Base-by-base conservation (phyloP, 1,140 invertebrate species). In the Neocloeon triangulifer region DNA sequence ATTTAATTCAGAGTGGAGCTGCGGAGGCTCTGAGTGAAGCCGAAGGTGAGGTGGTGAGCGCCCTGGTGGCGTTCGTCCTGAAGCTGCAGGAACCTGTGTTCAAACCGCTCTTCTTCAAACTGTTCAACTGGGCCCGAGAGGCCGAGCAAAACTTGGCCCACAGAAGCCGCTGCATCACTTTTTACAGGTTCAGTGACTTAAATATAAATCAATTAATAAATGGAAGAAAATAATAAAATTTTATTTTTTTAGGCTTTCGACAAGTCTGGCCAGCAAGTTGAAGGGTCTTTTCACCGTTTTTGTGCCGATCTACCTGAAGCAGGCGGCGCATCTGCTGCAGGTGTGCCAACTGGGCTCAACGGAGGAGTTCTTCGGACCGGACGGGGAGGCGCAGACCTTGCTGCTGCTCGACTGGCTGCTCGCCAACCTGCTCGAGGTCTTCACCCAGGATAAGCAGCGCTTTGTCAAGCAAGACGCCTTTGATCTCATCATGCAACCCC, bases 71-170 rank as follows among this genome's bases (percentile, higher is more conserved):
- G 21, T 61, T 89, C 33, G 69, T 89, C 14, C 52, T 92, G 5
- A 89, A 89, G 50, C 50, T 94, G 12, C 88, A 81, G 8, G 88
- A 92, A 50, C 66, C 68, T 1, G 70, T 67, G 13, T 94, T 94
- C 48, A 65, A 76, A 39, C 80, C 84, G 3, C 63, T 92, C 30
- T 86, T 84, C 51, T 71, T 75, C 37, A 78, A 74, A 51, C 59
- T 92, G 2, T 85, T 73, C 46, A 73, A 80, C 41, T 94, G 86
- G 86, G n/a, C n/a, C n/a, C n/a, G n/a, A n/a, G n/a, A n/a, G n/a
- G 55, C 56, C 2, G 49, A 44, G 13, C 32, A 42, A 18, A 43
- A 47, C 16, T 46, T 48, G 15, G 65, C 74, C 2, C 57, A 70
- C 22, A 56, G 68, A 38, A 58, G 62, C 44, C 54, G 77, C 43